Conservation (phyloP, 2,113 vertebrate genomes). For the Chionomys nivalis region DNA sequence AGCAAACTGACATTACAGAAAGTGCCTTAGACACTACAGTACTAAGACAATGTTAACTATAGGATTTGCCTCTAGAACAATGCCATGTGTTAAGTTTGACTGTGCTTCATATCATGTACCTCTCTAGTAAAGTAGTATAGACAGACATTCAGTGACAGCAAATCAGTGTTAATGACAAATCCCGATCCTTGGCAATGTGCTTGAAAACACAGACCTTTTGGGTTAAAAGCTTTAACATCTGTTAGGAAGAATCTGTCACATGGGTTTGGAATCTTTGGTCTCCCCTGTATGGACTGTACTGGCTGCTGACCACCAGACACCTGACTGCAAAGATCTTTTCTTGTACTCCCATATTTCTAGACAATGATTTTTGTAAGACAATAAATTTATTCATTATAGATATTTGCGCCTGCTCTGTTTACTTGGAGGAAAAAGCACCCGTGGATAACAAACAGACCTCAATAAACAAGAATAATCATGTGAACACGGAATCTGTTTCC, state of each 20-base stretch:
- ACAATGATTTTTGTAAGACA: conserved; percentile 98
- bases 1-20: conserved; percentile 91
- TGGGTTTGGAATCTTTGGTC: conserved; percentile 84
- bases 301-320: conserved; percentile 94
- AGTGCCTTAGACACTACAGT: conserved; percentile 99
- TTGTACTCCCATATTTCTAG: conserved; percentile 98
- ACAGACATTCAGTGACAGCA: conserved; percentile 85
- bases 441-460: conserved; percentile 83
- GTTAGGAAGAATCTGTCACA: conserved; percentile 87
- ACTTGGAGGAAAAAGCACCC: conserved; percentile 82
- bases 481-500: conserved; percentile 81
- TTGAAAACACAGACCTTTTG: conserved; percentile 86
- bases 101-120: conserved; percentile 89
- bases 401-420: conserved; percentile 87
- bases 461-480: conserved; percentile 81
- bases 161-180: conserved; percentile 90
- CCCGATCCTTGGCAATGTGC: conserved; percentile 85
- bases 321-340: conserved; percentile 93
- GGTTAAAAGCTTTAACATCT: conserved; percentile 97
- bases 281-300: conserved; percentile 86
- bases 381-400: conserved; percentile 98
- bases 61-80: conserved; percentile 89
- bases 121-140: conserved; percentile 87
- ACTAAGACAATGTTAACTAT: conserved; percentile 91
- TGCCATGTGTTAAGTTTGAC: conserved; percentile 88